Evolutionary conservation across 2,113 vertebrate genomes (phyloP), one percentile per base, ranked within the genome.

Genomic region (Pithys albifrons): DNA sequence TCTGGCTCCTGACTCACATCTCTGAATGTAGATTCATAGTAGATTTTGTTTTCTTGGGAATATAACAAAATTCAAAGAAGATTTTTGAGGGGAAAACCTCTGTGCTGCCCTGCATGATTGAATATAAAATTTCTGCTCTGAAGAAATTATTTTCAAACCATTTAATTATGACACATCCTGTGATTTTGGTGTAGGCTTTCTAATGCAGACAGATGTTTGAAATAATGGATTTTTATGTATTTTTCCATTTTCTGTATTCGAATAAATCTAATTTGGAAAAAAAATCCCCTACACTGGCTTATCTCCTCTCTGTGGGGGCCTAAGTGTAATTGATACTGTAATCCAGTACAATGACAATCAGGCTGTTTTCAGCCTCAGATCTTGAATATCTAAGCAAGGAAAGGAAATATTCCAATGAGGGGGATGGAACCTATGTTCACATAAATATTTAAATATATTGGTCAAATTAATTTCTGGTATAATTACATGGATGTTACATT

Each of bases 361-460:
- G 57, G 11, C 19, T 89, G 55, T 91, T 95, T 92, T 89, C 55
- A 81, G 75, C 31, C 51, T 67, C 55, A 51, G 54, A 80, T 73
- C 46, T 62, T 66, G 12, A 59, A 35, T 31, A 55, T 43, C 14
- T 69, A 65, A 89, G 19, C n/a, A 80, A 90, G 37, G 73, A 25
- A 70, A 80, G 19, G 19, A 89, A 93, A 94, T 85, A 93, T 64
- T 91, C 85, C 66, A 83, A 79, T 65, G 43, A 58, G 35, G 14
- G 20, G 6, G 6, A 85, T 16, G 8, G 18, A 79, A 31, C 46
- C 33, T 58, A 9, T 41, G n/a, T 62, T 83, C 35, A 28, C 45
- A 90, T 93, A 85, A 97, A 94, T 91, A 85, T 93, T 96, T 93
- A 91, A 95, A 86, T 48, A 90, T 71, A 83, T 48, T 83, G 28